Base-by-base conservation (phyloP, 2,888 invertebrate genomes). In the Oligia fasciuncula region DNA sequence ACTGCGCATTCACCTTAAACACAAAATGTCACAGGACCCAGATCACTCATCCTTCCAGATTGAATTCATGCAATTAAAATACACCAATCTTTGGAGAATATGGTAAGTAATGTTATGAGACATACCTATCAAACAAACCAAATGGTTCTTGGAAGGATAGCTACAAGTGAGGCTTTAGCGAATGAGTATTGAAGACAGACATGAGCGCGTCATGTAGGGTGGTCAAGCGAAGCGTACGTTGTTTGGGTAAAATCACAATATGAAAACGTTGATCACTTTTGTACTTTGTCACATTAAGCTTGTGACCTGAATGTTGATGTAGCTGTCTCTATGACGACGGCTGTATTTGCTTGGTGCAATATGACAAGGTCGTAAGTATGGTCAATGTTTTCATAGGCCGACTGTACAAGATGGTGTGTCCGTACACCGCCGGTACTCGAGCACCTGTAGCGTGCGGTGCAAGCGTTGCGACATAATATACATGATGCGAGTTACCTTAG, bases 401-500 rank as follows among this genome's bases (percentile, higher is more conserved):
- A 13, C 76, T 79, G 66, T 51, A 82, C 76, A 68, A 46, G 60
- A 35, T 9, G 43, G 43, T 46, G 67, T 19, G 2, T 46, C 40
- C 46, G 66, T 43, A 46, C 40, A 11, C 57, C 57, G 40, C 40
- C 57, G 76, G 60, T 13, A 54, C 69, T 69, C 77, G 80, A 71
- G 79, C 76, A 69, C 80, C 90, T 88, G 87, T 83, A 84, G 92
- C 91, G 91, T 91, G 91, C 90, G 91, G 89, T 87, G 90, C 84
- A 94, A 95, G 95, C 95, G 82, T 92, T 91, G 92, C 92, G 91
- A 92, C 89, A 93, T 90, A 89, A 91, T 92, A 92, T 92, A 94
- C 91, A 93, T 90, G 89, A 91, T 92, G 91, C 87, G 90, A 93
- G 89, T 98, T 98, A 98, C 98, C 98, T 98, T 98, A 92, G 97